Percentiles rank a stretch among this genome's conserved stretches.
Evolutionary conservation across 2,888 invertebrate genomes (phyloP).

Genomic region (Pristionchus exspectatus): DNA sequence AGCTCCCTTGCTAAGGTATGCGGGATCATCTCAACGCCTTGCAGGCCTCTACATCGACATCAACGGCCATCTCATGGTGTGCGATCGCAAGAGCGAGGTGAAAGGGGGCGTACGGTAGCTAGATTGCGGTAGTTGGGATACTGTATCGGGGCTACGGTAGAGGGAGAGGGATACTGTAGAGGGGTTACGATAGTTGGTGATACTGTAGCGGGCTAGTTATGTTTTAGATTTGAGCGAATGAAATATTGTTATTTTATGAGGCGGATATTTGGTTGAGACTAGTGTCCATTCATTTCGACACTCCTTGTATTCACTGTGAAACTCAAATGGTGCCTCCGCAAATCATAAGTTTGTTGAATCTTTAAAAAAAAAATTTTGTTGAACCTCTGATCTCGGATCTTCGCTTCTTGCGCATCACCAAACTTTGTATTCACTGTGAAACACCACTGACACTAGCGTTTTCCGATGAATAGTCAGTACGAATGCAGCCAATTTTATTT

Average conservation of each 20-base stretch:
- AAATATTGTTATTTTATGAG: not conserved
- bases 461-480: not conserved
- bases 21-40: not conserved
- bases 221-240: not conserved
- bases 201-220: too few relatives aligned
- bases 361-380: too few relatives aligned
- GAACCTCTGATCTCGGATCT: too few relatives aligned
- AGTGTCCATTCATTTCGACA: not conserved
- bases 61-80: slow-evolving; percentile 1
- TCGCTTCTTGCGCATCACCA: not conserved
- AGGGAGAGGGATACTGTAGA: not conserved
- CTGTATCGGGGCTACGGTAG: not conserved
- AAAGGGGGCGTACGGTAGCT: not conserved
- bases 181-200: not conserved
- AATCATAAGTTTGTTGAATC: not conserved
- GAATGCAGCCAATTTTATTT: not conserved
- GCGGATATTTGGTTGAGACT: not conserved
- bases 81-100: slow-evolving; percentile 30
- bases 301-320: not conserved
- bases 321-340: too few relatives aligned
- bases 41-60: slow-evolving; percentile 11
- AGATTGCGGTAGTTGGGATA: not conserved
- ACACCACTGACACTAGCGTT: not conserved
- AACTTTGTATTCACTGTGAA: not conserved
- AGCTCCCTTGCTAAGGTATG: too few relatives aligned